A percentile compares a stretch with the other conserved stretches of the same genome.
Conservation (phyloP, 1,140 invertebrate species). For the Oryzaephilus surinamensis region DNA sequence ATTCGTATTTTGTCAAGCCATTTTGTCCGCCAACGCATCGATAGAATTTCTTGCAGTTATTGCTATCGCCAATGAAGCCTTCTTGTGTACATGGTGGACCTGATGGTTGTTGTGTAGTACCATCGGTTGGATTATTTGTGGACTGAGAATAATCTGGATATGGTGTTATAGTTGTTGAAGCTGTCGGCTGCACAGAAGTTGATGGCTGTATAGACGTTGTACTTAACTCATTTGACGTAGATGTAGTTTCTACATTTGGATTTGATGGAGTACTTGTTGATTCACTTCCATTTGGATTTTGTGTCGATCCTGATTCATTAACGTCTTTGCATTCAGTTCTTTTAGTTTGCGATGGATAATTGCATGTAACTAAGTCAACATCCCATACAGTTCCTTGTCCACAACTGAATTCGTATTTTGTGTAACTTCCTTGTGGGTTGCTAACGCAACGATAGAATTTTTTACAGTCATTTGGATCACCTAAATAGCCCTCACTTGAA, state of each 20-base stretch:
- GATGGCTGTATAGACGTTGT: too few species aligned
- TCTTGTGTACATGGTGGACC: slow-evolving; percentile 34
- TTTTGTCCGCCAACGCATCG: slow-evolving; percentile 51
- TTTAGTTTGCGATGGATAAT: too few species aligned
- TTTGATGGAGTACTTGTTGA: neutral
- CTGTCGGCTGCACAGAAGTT: too few species aligned
- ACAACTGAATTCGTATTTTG: slow-evolving; percentile 57
- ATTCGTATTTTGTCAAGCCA: slow-evolving; percentile 47
- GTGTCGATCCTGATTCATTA: too few species aligned
- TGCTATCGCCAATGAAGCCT: slow-evolving; percentile 46
- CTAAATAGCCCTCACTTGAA: slow-evolving; percentile 51
- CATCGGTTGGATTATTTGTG: too few species aligned
- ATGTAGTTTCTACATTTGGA: slow-evolving; percentile 1
- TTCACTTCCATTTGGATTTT: neutral
- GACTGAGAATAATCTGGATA: too few species aligned
- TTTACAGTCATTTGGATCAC: slow-evolving; percentile 55
- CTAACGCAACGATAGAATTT: slow-evolving; percentile 70
- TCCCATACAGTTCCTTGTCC: slow-evolving; percentile 64
- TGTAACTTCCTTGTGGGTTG: slow-evolving; percentile 37
- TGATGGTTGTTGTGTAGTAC: neutral
- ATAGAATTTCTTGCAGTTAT: slow-evolving; percentile 56
- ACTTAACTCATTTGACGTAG: too few species aligned
- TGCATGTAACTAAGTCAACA: slow-evolving; percentile 40
- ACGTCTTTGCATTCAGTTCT: too few species aligned
- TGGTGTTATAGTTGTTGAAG: too few species aligned